Percentiles rank a stretch among this genome's conserved stretches.
phyloP scores from a whole-genome alignment of 2,797 vertebrate genomes.

The Ctenopoma multispine region DNA sequence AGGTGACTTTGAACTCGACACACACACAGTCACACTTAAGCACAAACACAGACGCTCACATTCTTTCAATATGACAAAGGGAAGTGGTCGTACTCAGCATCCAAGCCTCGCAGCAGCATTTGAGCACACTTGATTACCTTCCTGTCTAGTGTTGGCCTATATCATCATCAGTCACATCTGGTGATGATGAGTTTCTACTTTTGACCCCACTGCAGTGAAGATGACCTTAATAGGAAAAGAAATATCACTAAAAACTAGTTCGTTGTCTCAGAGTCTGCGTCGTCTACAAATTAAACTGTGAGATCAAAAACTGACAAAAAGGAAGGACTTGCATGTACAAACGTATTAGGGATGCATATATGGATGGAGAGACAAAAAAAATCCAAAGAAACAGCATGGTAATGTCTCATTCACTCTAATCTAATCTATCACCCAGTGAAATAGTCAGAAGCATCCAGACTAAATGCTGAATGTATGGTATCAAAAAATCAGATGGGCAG shows the following conservation, averaged over 20 bases:
- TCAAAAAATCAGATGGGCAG: conserved; percentile 43
- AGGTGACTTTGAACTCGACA: conserved; percentile 83
- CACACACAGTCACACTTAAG: conserved; percentile 53
- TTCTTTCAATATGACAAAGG: conserved; percentile 68
- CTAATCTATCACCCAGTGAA: conserved; percentile 24
- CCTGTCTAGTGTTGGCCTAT: conserved; percentile 38
- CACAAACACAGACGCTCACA: conserved; percentile 29
- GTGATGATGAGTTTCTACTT: conserved; percentile 38
- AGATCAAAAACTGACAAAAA: conserved; percentile 20
- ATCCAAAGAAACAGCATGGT: conserved; percentile 9
- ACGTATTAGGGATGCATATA: neutral
- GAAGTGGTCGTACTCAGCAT: conserved; percentile 48
- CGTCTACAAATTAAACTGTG: neutral
- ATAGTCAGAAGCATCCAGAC: conserved; percentile 21
- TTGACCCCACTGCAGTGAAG: conserved; percentile 43
- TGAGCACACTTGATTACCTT: conserved; percentile 70
- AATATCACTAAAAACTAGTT: conserved; percentile 48
- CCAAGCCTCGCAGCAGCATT: conserved; percentile 51
- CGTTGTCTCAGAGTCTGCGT: conserved; percentile 18
- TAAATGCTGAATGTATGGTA: conserved; percentile 26
- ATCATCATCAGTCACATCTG: conserved; percentile 65
- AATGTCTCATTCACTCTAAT: conserved; percentile 10
- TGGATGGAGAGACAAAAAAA: conserved; percentile 3
- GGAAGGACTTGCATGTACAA: neutral
- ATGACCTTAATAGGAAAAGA: conserved; percentile 50